Evolutionary conservation across 2,797 vertebrate species (phyloP).

Genomic region (Typhlichthys subterraneus): DNA sequence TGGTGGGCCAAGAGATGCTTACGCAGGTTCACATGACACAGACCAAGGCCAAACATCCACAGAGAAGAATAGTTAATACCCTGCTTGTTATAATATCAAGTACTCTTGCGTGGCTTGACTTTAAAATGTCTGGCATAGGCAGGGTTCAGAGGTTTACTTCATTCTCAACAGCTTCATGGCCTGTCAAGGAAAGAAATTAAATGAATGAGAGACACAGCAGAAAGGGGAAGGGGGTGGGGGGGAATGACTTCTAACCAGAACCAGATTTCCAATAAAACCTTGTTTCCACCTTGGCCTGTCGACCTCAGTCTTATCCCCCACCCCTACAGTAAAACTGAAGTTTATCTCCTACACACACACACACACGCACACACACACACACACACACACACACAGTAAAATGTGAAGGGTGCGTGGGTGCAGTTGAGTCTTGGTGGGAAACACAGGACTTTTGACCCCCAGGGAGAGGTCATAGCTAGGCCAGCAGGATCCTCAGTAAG

Average conservation of each 20-base stretch:
- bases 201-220: constrained; percentile 5
- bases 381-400: constrained; percentile 47
- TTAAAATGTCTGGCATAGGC: constrained; percentile 13
- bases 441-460: constrained; percentile 55
- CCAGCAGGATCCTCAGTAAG: constrained; percentile 47
- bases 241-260: constrained; percentile 54
- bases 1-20: background rate
- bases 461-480: constrained; percentile 42
- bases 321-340: constrained; percentile 47
- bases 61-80: too few species aligned
- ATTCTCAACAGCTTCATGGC: constrained; percentile 43
- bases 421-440: constrained; percentile 54
- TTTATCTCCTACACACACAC: constrained; percentile 37
- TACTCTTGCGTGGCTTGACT: constrained; percentile 9
- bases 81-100: constrained; percentile 35
- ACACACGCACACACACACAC: constrained; percentile 32
- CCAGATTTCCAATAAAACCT: constrained; percentile 65
- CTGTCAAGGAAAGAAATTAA: constrained; percentile 30
- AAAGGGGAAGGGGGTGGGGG: background rate
- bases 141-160: constrained; percentile 44
- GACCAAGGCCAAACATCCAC: background rate
- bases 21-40: constrained; percentile 12
- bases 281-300: constrained; percentile 48
- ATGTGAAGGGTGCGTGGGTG: constrained; percentile 30
- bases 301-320: constrained; percentile 27